A percentile compares a stretch with the other conserved stretches of the same genome.
Conservation (phyloP, 2,888 invertebrate species). For the Vannuccia rotundouncinata region DNA sequence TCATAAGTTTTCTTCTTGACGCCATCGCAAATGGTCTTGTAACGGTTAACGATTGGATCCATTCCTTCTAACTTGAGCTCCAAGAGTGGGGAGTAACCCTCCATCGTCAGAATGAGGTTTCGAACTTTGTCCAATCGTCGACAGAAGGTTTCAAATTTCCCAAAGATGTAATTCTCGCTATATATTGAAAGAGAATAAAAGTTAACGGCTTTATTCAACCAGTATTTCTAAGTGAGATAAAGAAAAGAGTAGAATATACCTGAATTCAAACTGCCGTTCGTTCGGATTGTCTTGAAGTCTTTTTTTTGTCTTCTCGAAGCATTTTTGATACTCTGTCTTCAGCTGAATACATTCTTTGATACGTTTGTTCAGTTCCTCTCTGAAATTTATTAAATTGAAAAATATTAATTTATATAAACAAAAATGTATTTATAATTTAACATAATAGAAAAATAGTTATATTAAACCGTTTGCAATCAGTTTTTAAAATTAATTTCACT, state of each 20-base stretch:
- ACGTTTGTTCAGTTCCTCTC: constrained; percentile 64
- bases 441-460: too few relatives aligned
- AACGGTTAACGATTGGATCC: constrained; percentile 66
- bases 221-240: neutral
- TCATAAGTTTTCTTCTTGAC: constrained; percentile 81
- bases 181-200: constrained; percentile 28
- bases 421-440: neutral
- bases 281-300: constrained; percentile 66
- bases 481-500: too few relatives aligned
- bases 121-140: constrained; percentile 77
- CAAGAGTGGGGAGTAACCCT: constrained; percentile 73
- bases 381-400: constrained; percentile 40
- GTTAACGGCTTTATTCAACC: neutral
- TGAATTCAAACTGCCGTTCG: constrained; percentile 76
- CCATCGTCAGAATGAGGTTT: constrained; percentile 79
- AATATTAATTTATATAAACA: neutral
- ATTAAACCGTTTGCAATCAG: too few relatives aligned
- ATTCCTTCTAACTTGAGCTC: constrained; percentile 60
- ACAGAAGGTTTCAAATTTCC: constrained; percentile 90
- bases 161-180: constrained; percentile 92
- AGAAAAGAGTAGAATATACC: constrained; percentile 47
- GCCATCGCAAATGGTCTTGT: constrained; percentile 74
- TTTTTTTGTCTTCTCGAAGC: constrained; percentile 65
- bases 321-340: constrained; percentile 73
- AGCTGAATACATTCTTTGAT: constrained; percentile 77